Conservation (phyloP, 2,113 vertebrate species). For the Pyxicephalus adspersus region DNA sequence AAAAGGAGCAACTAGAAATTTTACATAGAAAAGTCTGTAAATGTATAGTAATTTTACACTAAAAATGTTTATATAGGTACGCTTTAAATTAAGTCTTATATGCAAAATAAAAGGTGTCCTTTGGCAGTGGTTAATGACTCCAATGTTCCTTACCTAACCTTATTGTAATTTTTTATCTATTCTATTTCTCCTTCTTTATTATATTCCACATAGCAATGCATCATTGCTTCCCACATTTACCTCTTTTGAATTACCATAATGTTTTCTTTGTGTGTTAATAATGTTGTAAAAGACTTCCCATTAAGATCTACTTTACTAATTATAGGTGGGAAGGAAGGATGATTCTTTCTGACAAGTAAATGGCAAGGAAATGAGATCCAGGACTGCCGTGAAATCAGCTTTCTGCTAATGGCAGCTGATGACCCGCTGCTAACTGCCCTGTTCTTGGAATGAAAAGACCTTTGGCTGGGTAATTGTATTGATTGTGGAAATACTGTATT, state of each 20-base stretch:
- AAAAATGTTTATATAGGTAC: no score
- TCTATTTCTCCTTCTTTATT: not conserved
- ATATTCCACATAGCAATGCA: not conserved
- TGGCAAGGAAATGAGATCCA: slow-evolving; percentile 13
- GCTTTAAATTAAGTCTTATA: no score
- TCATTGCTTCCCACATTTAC: slow-evolving; percentile 2
- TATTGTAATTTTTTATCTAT: no score
- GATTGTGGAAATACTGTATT: slow-evolving; percentile 26
- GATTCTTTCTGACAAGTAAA: slow-evolving; percentile 30
- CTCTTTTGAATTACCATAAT: not conserved
- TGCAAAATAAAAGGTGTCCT: no score
- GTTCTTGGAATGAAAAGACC: slow-evolving; percentile 13
- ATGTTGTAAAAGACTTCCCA: not conserved
- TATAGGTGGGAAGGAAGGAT: not conserved
- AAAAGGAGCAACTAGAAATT: no score
- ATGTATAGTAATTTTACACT: no score
- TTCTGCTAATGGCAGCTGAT: slow-evolving; percentile 30
- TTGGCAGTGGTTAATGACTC: no score
- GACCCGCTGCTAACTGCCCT: slow-evolving; percentile 33
- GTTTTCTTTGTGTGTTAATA: slow-evolving; percentile 20
- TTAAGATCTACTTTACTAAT: slow-evolving; percentile 26
- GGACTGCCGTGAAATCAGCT: slow-evolving; percentile 13
- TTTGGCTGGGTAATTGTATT: slow-evolving; percentile 38
- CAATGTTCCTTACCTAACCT: no score
- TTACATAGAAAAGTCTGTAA: no score